Conservation (phyloP, 1,140 invertebrate genomes). For the Drosophila grimshawi region DNA sequence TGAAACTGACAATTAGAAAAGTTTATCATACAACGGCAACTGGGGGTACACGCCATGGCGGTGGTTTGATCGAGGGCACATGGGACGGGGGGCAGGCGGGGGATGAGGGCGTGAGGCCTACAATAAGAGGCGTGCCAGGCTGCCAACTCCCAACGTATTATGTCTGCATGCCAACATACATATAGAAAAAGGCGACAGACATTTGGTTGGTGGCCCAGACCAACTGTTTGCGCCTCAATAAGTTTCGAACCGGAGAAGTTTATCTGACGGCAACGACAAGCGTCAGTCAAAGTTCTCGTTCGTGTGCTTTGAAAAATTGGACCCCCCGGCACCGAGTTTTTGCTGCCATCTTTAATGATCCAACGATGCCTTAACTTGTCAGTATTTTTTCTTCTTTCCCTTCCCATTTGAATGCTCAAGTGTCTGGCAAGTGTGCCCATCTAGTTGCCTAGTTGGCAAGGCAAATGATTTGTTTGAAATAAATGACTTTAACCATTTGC, state of each 20-base stretch:
- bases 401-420: slow-evolving; percentile 12
- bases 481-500: slow-evolving; percentile 79
- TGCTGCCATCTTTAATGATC: slow-evolving; percentile 35
- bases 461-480: slow-evolving; percentile 78
- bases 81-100: too few species aligned
- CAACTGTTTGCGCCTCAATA: slow-evolving; percentile 80
- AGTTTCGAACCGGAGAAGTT: slow-evolving; percentile 73
- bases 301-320: slow-evolving; percentile 67
- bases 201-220: slow-evolving; percentile 53
- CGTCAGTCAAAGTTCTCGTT: slow-evolving; percentile 76
- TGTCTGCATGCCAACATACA: slow-evolving; percentile 64
- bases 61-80: background rate
- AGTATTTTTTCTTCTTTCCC: slow-evolving; percentile 43
- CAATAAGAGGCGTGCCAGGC: slow-evolving; percentile 43
- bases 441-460: slow-evolving; percentile 49
- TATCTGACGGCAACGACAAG: slow-evolving; percentile 73
- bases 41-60: slow-evolving; percentile 18
- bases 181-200: slow-evolving; percentile 43
- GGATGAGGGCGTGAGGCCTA: slow-evolving; percentile 24
- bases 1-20: slow-evolving; percentile 83
- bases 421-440: slow-evolving; percentile 26
- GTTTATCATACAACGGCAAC: slow-evolving; percentile 72
- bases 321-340: slow-evolving; percentile 36
- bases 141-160: slow-evolving; percentile 40
- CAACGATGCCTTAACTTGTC: slow-evolving; percentile 60